Evolutionary conservation across 2,113 vertebrate genomes (phyloP).

Genomic region (Takifugu flavidus): DNA sequence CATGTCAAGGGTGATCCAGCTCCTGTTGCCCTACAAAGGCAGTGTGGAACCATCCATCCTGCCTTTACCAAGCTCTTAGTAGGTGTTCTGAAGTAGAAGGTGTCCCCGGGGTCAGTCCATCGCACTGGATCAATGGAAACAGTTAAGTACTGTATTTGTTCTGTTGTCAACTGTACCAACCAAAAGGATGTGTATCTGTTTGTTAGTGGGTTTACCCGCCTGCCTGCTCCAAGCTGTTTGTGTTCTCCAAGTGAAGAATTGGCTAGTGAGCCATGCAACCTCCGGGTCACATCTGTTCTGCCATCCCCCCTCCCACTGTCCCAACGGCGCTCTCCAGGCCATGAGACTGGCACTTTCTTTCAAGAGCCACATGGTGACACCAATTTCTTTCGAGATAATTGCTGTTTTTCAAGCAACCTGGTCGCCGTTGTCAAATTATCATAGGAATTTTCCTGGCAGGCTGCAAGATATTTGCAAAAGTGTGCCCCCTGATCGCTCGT

Average conservation of each 20-base stretch:
- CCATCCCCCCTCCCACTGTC: conserved; percentile 28
- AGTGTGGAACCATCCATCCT: too few species aligned
- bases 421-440: conserved; percentile 26
- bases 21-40: too few species aligned
- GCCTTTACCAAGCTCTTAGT: too few species aligned
- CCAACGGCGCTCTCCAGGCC: conserved; percentile 28
- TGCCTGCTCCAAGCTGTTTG: conserved; percentile 18
- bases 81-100: not conserved
- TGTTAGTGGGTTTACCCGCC: conserved; percentile 4
- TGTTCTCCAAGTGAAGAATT: conserved; percentile 35
- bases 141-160: not conserved
- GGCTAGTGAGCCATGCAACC: conserved; percentile 36
- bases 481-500: conserved; percentile 15
- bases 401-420: conserved; percentile 19
- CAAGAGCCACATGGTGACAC: not conserved
- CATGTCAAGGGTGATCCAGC: too few species aligned
- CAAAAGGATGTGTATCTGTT: conserved; percentile 15
- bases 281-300: conserved; percentile 50
- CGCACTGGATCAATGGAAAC: conserved; percentile 3
- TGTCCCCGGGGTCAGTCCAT: not conserved
- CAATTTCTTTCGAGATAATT: conserved; percentile 33
- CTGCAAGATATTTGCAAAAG: conserved; percentile 8
- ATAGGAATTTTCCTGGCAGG: conserved; percentile 2
- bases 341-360: conserved; percentile 11
- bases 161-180: not conserved